phyloP scores from a whole-genome alignment of 53 echinoderm and acorn worm genomes.

The Mesocentrotus franciscanus region DNA sequence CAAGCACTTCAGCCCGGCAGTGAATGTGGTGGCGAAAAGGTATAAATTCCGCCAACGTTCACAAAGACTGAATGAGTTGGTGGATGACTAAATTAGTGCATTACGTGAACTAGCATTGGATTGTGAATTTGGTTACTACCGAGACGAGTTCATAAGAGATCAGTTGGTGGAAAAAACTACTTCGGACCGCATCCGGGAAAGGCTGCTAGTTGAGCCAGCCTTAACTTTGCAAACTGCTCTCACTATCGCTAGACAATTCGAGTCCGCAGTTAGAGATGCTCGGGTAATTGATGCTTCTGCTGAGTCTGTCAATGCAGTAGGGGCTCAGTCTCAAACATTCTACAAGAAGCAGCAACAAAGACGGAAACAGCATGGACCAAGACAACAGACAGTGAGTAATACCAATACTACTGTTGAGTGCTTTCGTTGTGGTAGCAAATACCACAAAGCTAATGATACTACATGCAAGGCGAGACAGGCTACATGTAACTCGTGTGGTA shows the following conservation, averaged over 20 bases:
- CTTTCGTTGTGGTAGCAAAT: not conserved
- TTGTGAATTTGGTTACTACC: not conserved
- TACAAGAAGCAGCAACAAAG: not conserved
- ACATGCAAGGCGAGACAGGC: not conserved
- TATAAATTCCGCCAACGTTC: not conserved
- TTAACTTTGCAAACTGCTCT: not conserved
- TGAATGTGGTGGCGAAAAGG: not conserved
- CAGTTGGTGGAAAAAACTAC: not conserved
- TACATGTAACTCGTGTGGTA: not conserved
- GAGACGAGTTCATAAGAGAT: not conserved
- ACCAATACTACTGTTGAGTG: not conserved
- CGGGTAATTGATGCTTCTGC: not conserved
- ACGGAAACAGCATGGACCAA: not conserved
- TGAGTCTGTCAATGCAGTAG: not conserved
- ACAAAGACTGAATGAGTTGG: not conserved
- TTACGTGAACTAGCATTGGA: not conserved
- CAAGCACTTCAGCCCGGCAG: not conserved
- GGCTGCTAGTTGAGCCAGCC: not conserved
- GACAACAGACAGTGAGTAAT: not conserved
- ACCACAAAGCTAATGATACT: not conserved
- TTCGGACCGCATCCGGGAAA: not conserved
- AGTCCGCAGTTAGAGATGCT: not conserved
- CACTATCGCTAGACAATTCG: not conserved
- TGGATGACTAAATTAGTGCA: not conserved
- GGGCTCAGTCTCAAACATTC: not conserved